Percentiles rank a stretch among this genome's conserved stretches.
phyloP scores from a whole-genome alignment of 2,888 invertebrate species.

The Pristionchus fissidentatus region DNA sequence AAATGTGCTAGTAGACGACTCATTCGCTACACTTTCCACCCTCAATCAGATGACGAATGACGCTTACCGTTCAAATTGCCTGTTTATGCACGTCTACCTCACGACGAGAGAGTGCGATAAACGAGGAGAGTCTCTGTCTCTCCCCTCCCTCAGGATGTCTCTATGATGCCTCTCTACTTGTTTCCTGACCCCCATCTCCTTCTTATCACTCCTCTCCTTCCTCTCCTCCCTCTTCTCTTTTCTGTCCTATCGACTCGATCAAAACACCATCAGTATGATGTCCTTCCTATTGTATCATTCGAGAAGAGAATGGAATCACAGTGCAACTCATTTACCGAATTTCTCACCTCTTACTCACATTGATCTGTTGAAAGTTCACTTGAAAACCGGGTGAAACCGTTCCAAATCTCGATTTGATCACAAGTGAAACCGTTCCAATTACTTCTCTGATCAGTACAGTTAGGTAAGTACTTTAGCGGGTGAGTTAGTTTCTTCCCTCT shows the following conservation, averaged over 20 bases:
- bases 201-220: not conserved
- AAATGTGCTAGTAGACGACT: too few species aligned
- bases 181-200: constrained; percentile 1
- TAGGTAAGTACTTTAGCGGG: too few species aligned
- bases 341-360: not conserved
- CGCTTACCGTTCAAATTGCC: not conserved
- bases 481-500: not conserved
- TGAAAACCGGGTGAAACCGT: not conserved
- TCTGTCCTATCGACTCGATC: not conserved
- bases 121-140: not conserved
- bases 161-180: constrained; percentile 2
- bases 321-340: not conserved
- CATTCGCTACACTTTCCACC: too few species aligned
- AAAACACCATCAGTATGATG: constrained; percentile 31
- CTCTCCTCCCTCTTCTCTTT: not conserved
- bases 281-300: not conserved
- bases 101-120: not conserved
- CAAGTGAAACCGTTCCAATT: not conserved
- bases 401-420: not conserved
- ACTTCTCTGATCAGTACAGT: not conserved
- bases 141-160: not conserved
- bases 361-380: too few species aligned
- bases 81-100: not conserved
- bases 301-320: not conserved
- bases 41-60: not conserved